Evolutionary conservation across 1,140 invertebrate genomes (phyloP).

Genomic region (Leucophenga varia): DNA sequence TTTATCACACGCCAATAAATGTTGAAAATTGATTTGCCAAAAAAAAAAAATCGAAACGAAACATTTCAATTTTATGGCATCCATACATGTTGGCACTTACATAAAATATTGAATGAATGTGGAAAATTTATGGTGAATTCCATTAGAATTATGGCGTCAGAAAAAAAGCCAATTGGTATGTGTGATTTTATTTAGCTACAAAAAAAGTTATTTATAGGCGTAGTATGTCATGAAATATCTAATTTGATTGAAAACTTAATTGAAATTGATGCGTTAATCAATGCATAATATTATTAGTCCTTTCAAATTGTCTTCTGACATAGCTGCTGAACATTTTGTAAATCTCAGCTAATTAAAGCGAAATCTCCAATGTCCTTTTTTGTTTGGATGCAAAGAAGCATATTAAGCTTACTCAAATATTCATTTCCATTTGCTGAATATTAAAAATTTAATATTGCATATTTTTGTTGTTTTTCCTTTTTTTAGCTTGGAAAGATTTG

Average conservation of each 20-base stretch:
- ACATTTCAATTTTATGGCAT: constrained; percentile 52
- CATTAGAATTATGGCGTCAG: constrained; percentile 52
- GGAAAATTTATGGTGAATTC: constrained; percentile 47
- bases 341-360: too few species aligned
- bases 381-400: too few species aligned
- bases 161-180: too few species aligned
- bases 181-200: constrained; percentile 6
- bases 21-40: constrained; percentile 2
- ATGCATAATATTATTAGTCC: too few species aligned
- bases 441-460: constrained; percentile 28
- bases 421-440: constrained; percentile 32
- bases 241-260: too few species aligned
- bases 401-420: constrained; percentile 30
- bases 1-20: constrained; percentile 46
- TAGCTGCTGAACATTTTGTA: too few species aligned
- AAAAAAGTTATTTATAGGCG: constrained; percentile 2
- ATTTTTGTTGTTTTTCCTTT: constrained; percentile 25
- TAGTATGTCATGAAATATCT: too few species aligned
- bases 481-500: background rate
- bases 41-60: constrained; percentile 17
- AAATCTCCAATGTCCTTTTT: constrained; percentile 38
- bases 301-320: too few species aligned
- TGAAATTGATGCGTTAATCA: too few species aligned
- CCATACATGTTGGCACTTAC: constrained; percentile 12
- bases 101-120: constrained; percentile 38